Evolutionary conservation across 2,113 vertebrate species (phyloP), one percentile per base, ranked within the genome.

Genomic region (Lethenteron camtschaticum): DNA sequence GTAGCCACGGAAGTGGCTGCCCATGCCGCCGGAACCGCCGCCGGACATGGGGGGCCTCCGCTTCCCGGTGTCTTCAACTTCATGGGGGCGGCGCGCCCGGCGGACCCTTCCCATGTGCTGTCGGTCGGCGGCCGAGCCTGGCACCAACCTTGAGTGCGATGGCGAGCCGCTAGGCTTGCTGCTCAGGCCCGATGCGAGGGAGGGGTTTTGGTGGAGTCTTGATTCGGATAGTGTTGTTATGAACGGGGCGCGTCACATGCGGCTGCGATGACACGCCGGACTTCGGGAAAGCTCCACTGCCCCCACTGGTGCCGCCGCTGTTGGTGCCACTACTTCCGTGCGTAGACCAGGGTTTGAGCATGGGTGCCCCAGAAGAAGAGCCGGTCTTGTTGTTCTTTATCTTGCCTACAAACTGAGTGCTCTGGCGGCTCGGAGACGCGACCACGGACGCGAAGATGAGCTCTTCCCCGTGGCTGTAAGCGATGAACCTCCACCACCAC

Each of bases 341-440:
- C 81, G 78, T 95, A 95, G 68, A 90, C 85, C 83, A 84, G n/a
- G 63, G 14, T 79, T 77, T 84, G 74, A 81, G 80, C 78, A 84
- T 76, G 82, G 83, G 84, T 63, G 91, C 77, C 81, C 82, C 78
- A 78, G 81, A 83, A 56, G 90, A 89, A 11, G 86, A 80, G 76
- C 96, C 94, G 3, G 88, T 83, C 74, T 89, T 89, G 77, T 80
- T 90, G 78, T 84, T 87, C 76, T 96, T 99, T 41, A 90, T 88
- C 79, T 97, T 99, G 75, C 88, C 86, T 63, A 87, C 90, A 68
- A 86, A 66, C 10, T 66, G 63, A 66, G 63, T 66, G 63, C 63
- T 20, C 63, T 66, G 63, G n/a, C 20, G n/a, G 20, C 20, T 66
- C 8, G 63, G 63, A 20, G 63, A 66, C 9, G 63, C 63, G 41